Evolutionary conservation across 2,797 vertebrate genomes (phyloP), one percentile per base, ranked within the genome.

Genomic region (Xenentodon cancila): DNA sequence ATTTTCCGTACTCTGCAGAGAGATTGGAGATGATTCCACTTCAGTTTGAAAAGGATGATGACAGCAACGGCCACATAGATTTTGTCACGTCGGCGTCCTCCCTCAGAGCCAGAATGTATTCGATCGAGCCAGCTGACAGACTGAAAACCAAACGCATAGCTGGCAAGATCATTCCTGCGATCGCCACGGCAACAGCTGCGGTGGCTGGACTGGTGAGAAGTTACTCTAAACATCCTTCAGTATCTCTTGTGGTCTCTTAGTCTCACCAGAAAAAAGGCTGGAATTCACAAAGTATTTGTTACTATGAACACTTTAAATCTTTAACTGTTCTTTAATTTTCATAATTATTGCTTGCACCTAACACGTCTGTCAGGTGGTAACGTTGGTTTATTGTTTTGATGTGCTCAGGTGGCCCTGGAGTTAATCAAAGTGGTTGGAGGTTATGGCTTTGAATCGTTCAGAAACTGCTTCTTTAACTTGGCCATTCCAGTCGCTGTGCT

Each of bases 381-480:
- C 30, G 3, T 18, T 47, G 19, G 1, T 0, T 45, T 13, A 19
- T 27, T 42, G 42, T 3, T 59, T 67, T 59, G 49, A 18, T 32
- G 7, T 5, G 9, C 37, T 32, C 84, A 99, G 98, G 96, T 99
- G 90, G 94, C 96, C 3, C 68, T 99, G 64, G 98, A 99, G 87
- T 84, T 99, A 81, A 94, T 99, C 55, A 99, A 99, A 85, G 91
- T 98, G 67, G 92, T 94, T 43, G 97, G 93, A 75, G 92, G 92
- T 51, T 95, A 94, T 52, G 89, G 90, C 22, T 96, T 96, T 85
- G 95, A 97, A 64, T 95, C 94, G 3, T 97, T 95, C 79, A 99
- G 94, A 87, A 99, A 99, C 92, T 99, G 97, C 90, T 99, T 99
- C 87, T 95, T 99, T 67, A 99, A 99, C 85, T 87, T 99, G 91